phyloP scores from a whole-genome alignment of 1,140 invertebrate species.

The Cylas formicarius region DNA sequence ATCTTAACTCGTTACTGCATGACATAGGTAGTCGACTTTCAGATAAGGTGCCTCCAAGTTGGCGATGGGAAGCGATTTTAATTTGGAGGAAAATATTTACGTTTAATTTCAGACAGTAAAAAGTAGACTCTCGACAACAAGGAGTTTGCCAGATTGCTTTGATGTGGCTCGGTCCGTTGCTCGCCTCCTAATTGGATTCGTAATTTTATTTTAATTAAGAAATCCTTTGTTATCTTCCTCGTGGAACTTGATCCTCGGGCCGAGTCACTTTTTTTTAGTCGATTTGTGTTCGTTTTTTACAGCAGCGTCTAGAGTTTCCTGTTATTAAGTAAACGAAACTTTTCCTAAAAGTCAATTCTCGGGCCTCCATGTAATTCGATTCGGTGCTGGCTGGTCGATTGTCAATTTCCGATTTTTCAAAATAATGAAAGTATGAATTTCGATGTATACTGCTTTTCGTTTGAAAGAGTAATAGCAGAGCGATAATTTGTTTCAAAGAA shows the following conservation, averaged over 20 bases:
- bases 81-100: conserved; percentile 19
- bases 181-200: not conserved
- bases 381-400: too few species aligned
- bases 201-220: conserved; percentile 17
- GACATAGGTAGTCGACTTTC: too few species aligned
- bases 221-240: too few species aligned
- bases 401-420: too few species aligned
- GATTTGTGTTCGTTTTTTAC: conserved; percentile 2
- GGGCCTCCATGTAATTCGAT: not conserved
- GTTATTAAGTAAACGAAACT: not conserved
- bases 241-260: conserved; percentile 4
- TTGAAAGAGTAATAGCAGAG: too few species aligned
- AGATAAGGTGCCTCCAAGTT: too few species aligned
- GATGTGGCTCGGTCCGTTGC: conserved; percentile 12
- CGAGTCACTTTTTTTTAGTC: conserved; percentile 4
- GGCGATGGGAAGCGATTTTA: too few species aligned
- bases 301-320: not conserved
- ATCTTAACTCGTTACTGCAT: too few species aligned
- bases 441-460: too few species aligned
- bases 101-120: conserved; percentile 18
- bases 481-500: too few species aligned
- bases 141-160: conserved; percentile 13
- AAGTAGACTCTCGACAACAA: conserved; percentile 13
- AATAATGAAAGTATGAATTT: too few species aligned
- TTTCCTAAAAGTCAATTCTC: conserved; percentile 2